These are phyloP conservation scores for Drosophila nasuta DNA, from an alignment of 1,140 invertebrate species.

Conservation along the genomic window DNA sequence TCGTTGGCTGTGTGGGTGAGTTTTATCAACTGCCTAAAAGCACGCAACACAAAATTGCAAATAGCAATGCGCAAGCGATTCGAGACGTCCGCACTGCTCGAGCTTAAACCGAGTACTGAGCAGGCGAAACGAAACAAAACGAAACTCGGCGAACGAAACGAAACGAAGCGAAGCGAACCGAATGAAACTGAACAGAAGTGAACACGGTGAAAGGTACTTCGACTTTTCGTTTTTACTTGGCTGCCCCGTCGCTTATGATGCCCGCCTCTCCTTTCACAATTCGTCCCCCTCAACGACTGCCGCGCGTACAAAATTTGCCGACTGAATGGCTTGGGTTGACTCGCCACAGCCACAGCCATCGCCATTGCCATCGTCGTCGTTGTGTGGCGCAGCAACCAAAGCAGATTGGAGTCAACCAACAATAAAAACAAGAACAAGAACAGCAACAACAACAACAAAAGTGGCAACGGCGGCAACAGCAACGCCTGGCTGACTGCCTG, in stretches of 20 bases:
- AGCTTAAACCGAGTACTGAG: conserved; percentile 64
- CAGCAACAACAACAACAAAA: conserved; percentile 52
- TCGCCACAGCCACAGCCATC: conserved; percentile 59
- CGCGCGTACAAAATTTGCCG: conserved; percentile 77
- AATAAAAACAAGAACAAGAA: conserved; percentile 79
- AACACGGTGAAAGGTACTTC: conserved; percentile 55
- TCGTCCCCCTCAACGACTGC: conserved; percentile 27
- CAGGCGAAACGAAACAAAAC: conserved; percentile 19
- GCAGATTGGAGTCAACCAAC: conserved; percentile 83
- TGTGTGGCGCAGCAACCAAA: conserved; percentile 82
- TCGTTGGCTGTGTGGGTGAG: background rate
- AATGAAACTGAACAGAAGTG: conserved; percentile 18
- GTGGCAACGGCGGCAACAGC: conserved; percentile 60
- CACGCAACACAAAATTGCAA: conserved; percentile 7
- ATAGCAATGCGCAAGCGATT: conserved; percentile 1
- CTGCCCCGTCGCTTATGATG: conserved; percentile 33
- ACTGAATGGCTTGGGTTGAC: conserved; percentile 67
- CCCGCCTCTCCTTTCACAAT: conserved; percentile 42
- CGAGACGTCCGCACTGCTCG: conserved; percentile 58
- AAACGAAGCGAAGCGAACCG: conserved; percentile 21
- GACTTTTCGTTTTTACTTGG: conserved; percentile 66
- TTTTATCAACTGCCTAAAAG: conserved; percentile 2
- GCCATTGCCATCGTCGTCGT: conserved; percentile 48
- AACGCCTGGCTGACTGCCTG: conserved; percentile 74
- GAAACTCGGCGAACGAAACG: conserved; percentile 18